Base-by-base conservation (phyloP, 1,140 invertebrate species). In the Neocloeon triangulifer region DNA sequence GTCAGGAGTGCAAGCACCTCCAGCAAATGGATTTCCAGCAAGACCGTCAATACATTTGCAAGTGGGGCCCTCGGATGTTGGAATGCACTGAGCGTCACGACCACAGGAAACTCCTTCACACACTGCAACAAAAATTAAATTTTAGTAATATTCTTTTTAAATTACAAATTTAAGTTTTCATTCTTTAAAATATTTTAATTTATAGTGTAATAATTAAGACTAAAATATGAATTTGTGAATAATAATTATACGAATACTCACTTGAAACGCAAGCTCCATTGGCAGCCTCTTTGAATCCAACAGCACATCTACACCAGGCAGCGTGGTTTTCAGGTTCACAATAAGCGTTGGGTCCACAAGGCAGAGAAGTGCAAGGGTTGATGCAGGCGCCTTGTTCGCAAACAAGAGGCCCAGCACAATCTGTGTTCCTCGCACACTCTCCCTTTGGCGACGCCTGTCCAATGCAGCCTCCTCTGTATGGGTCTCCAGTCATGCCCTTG, bases 281-380 rank as follows among this genome's bases (percentile, higher is more conserved):
- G 23, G 63, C 58, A 29, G 67, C 69, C 52, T 82, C 73, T 1
- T 61, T 64, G 46, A 69, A 89, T 15, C 84, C 84, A 21, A 78
- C 66, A 28, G 69, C 62, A 47, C 84, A 91, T 37, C 75, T 63
- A 48, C 84, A 91, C 71, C 75, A 80, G 3, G 79, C 77, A 1
- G 74, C 75, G 48, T 91, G 82, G 41, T 82, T 74, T 37, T 84
- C 73, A 1, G 80, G 69, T 54, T 82, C 77, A 49, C 84, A 91
- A 42, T 73, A 73, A 4, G 82, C 75, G 55, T 88, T 80, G 1
- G 66, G 54, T 15, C 81, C 80, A 47, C 84, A 91, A 5, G 69
- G 62, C 23, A 85, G 54, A 14, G 43, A 39, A 15, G 62, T 59
- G 40, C 84, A 91, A 4, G 82, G 81, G 51, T 82, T 84, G 4